Conservation (phyloP, 1,140 invertebrate genomes). For the Drosophila eugracilis region DNA sequence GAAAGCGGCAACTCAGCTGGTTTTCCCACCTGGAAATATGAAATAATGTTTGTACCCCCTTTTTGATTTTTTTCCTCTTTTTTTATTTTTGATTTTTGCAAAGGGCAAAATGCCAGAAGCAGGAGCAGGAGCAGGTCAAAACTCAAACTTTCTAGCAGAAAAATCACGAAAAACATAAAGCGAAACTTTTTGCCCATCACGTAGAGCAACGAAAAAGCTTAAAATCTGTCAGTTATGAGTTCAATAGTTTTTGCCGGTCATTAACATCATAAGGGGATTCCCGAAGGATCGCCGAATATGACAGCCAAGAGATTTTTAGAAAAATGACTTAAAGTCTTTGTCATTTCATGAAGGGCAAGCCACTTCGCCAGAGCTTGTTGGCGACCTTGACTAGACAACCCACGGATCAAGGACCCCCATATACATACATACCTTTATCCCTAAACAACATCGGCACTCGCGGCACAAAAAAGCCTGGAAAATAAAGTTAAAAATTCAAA, state of each 20-base stretch:
- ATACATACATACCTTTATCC: neutral
- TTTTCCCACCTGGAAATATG: conserved; percentile 52
- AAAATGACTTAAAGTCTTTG: conserved; percentile 2
- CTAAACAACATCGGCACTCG: conserved; percentile 6
- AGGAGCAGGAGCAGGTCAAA: conserved; percentile 42
- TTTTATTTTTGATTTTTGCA: conserved; percentile 10
- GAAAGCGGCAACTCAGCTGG: conserved; percentile 45
- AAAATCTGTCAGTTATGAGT: conserved; percentile 47
- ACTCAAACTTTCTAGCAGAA: conserved; percentile 12
- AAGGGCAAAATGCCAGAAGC: conserved; percentile 1
- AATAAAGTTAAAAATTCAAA: conserved; percentile 54
- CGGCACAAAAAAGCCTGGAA: conserved; percentile 26
- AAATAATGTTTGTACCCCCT: conserved; percentile 55
- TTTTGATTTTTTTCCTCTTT: conserved; percentile 14
- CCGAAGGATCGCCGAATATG: neutral
- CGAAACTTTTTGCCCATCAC: conserved; percentile 66
- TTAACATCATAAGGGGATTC: conserved; percentile 33
- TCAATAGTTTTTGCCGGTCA: conserved; percentile 63
- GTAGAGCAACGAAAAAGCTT: conserved; percentile 1
- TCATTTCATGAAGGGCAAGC: conserved; percentile 3
- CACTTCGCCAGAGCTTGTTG: conserved; percentile 14
- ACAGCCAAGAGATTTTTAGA: neutral
- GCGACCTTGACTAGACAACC: conserved; percentile 43
- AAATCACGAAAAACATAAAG: conserved; percentile 23
- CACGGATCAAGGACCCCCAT: conserved; percentile 27